phyloP scores from a whole-genome alignment of 2,797 vertebrate genomes.

The Hapalemur alaotrensis region DNA sequence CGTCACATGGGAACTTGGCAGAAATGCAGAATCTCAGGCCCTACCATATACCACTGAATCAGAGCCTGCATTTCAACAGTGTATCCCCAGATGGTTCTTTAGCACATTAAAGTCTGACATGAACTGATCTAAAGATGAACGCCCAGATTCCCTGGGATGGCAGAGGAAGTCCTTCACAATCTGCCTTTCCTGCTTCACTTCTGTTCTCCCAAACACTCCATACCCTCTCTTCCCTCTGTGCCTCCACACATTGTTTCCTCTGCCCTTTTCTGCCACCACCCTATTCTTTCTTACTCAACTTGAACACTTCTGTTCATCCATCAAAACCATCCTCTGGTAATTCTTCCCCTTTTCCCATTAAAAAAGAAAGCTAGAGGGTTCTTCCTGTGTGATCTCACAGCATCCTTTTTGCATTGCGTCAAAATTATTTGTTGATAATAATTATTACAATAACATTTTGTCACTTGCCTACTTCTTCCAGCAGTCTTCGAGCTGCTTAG shows the following conservation, averaged over 20 bases:
- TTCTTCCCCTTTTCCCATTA: background rate
- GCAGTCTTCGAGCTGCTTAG: background rate
- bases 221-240: background rate
- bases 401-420: background rate
- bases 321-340: background rate
- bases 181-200: background rate
- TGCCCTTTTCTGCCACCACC: background rate
- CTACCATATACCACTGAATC: background rate
- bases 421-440: background rate
- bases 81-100: background rate
- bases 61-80: background rate
- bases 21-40: background rate
- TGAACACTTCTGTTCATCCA: background rate
- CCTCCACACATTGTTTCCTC: background rate
- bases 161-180: background rate
- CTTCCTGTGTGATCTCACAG: background rate
- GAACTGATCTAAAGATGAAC: background rate
- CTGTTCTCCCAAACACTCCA: background rate
- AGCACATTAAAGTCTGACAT: background rate
- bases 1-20: background rate
- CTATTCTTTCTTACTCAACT: background rate
- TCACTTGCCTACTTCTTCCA: background rate
- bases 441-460: background rate
- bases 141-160: background rate
- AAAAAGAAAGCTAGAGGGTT: background rate